phyloP scores from a whole-genome alignment of 2,113 vertebrate species.

The Tonatia bakeri region DNA sequence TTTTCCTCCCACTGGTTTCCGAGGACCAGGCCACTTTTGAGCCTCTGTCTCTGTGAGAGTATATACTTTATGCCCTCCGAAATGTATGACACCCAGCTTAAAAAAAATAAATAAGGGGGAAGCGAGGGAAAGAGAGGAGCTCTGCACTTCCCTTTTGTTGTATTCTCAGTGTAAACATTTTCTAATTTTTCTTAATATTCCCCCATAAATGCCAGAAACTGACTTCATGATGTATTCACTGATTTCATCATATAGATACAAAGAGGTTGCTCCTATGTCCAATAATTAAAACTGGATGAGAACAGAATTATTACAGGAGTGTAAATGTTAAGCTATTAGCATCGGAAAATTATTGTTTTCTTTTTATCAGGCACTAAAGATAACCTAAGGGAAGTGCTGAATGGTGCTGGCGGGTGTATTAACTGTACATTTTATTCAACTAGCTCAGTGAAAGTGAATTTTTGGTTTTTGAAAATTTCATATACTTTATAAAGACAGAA shows the following conservation, averaged over 20 bases:
- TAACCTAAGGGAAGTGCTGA: slow-evolving; percentile 93
- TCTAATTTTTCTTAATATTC: slow-evolving; percentile 80
- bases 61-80: slow-evolving; percentile 92
- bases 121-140: slow-evolving; percentile 60
- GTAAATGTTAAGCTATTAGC: slow-evolving; percentile 90
- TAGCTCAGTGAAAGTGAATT: slow-evolving; percentile 97
- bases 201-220: slow-evolving; percentile 85
- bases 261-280: slow-evolving; percentile 89
- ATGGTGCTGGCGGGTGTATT: slow-evolving; percentile 93
- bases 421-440: slow-evolving; percentile 99
- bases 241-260: slow-evolving; percentile 84
- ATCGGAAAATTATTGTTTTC: slow-evolving; percentile 93
- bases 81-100: slow-evolving; percentile 90
- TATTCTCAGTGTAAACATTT: slow-evolving; percentile 83
- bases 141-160: slow-evolving; percentile 89
- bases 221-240: slow-evolving; percentile 89
- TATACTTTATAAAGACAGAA: slow-evolving; percentile 99
- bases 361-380: slow-evolving; percentile 86
- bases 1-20: slow-evolving; percentile 84
- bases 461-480: slow-evolving; percentile 95
- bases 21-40: slow-evolving; percentile 88
- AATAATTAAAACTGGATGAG: neutral
- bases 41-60: slow-evolving; percentile 90
- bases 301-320: slow-evolving; percentile 82
- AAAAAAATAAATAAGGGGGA: slow-evolving; percentile 68